Evolutionary conservation across 2,797 vertebrate species (phyloP), one percentile per base, ranked within the genome.

Genomic region (Liasis olivaceus): DNA sequence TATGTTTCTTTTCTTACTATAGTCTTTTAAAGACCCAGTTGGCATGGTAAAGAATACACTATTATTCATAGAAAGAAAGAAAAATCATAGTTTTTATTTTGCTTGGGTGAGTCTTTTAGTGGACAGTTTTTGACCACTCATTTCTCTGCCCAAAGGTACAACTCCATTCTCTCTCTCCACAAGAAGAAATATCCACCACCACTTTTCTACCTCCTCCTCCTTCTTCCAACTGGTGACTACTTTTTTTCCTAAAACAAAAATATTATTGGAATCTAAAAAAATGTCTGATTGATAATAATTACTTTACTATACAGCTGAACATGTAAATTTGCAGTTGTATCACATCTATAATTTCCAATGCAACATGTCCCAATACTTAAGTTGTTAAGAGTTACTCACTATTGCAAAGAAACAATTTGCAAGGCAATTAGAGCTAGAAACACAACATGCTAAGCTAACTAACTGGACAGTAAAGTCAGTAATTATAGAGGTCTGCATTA

Each of bases 401-500:
- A 95, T 95, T 81, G 89, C 42, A 60, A 51, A 17, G 54, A 92
- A 86, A 2, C 87, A 85, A 91, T 91, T 97, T 97, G 96, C 95
- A 91, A 92, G 94, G 72, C 96, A 96, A 54, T 95, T 92, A 93
- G 90, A 89, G 3, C 54, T 62, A 85, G 90, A 90, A 93, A 89
- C 66, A 94, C 47, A 93, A 92, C 72, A 91, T 12, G 93, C 98
- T 91, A 94, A 93, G 96, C 94, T 89, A 13, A 95, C 54, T 60
- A 96, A 91, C 94, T 94, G 81, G 93, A 96, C 96, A 63, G 81
- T 95, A 97, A 97, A 98, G 97, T 97, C 97, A 97, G 97, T 97
- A 97, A 96, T 97, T 97, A 97, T 96, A 96, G 97, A 96, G 94
- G 95, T 97, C 97, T 98, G 97, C 97, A 97, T 95, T 96, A 96